These are phyloP conservation scores for Epiblema foenella DNA, from an alignment of 2,888 invertebrate genomes.

Conservation along the genomic window DNA sequence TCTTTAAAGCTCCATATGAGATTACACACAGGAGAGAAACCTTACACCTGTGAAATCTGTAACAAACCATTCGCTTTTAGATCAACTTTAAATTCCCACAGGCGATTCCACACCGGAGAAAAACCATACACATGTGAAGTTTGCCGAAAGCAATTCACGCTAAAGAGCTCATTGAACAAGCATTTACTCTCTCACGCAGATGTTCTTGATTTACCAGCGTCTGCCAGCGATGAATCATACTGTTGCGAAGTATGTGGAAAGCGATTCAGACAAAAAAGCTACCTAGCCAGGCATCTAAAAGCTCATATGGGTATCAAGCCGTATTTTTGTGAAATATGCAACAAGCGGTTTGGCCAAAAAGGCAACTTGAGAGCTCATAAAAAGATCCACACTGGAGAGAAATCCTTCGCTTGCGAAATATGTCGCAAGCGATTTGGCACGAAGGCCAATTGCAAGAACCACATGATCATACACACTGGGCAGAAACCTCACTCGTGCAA, in stretches of 20 bases:
- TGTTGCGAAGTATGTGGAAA: constrained; percentile 30
- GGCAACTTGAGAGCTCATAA: constrained; percentile 25
- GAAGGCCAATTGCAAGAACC: constrained; percentile 24
- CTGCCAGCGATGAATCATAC: constrained; percentile 6
- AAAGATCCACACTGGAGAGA: constrained; percentile 23
- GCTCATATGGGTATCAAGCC: constrained; percentile 21
- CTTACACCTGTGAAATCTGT: constrained; percentile 21
- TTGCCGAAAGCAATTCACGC: constrained; percentile 12
- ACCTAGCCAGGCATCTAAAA: constrained; percentile 21
- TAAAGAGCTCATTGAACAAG: constrained; percentile 12
- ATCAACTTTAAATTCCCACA: constrained; percentile 13
- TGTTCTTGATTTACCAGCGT: constrained; percentile 15
- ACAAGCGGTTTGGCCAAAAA: constrained; percentile 20
- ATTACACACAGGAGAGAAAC: constrained; percentile 15
- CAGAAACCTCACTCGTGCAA: constrained; percentile 23
- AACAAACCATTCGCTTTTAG: constrained; percentile 18
- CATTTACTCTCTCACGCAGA: constrained; percentile 14
- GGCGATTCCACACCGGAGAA: constrained; percentile 21
- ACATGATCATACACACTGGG: constrained; percentile 27
- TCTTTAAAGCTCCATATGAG: constrained; percentile 16
- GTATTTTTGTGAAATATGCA: constrained; percentile 24
- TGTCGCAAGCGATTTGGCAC: constrained; percentile 24
- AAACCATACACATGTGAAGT: constrained; percentile 19
- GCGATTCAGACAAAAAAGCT: constrained; percentile 26
- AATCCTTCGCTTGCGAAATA: constrained; percentile 11